Evolutionary conservation across 2,797 vertebrate genomes (phyloP).

Genomic region (Rhyacichthys aspro): DNA sequence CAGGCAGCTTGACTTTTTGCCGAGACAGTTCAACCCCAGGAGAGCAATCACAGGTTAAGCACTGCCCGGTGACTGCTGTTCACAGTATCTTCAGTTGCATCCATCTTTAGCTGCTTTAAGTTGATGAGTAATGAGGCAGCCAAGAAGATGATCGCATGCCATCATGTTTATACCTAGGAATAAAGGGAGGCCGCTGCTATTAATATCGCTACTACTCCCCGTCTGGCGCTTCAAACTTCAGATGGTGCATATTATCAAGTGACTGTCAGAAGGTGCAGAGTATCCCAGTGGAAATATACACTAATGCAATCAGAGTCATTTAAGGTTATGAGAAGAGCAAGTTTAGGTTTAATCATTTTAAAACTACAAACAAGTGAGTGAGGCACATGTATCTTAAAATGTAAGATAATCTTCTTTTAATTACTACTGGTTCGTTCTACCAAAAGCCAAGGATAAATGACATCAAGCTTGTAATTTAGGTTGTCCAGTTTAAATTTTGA

Average conservation of each 20-base stretch:
- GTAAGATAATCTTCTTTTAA: too few relatives aligned
- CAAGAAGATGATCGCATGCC: conserved; percentile 20
- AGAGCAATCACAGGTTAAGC: conserved; percentile 17
- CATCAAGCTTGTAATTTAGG: too few relatives aligned
- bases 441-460: too few relatives aligned
- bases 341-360: too few relatives aligned
- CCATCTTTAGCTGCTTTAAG: conserved; percentile 14
- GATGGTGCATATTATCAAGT: conserved; percentile 20
- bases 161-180: conserved; percentile 12
- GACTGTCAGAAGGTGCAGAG: conserved; percentile 18
- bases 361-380: too few relatives aligned
- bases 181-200: conserved; percentile 23
- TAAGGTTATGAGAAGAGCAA: too few relatives aligned
- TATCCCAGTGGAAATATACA: conserved; percentile 16
- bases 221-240: conserved; percentile 20
- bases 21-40: not conserved
- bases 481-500: too few relatives aligned
- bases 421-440: too few relatives aligned
- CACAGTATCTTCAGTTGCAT: conserved; percentile 23
- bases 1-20: not conserved
- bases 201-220: conserved; percentile 24
- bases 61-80: conserved; percentile 20
- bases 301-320: not conserved
- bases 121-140: conserved; percentile 32
- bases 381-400: too few relatives aligned